Evolutionary conservation across 2,797 vertebrate genomes (phyloP).

Genomic region (Anabas testudineus): DNA sequence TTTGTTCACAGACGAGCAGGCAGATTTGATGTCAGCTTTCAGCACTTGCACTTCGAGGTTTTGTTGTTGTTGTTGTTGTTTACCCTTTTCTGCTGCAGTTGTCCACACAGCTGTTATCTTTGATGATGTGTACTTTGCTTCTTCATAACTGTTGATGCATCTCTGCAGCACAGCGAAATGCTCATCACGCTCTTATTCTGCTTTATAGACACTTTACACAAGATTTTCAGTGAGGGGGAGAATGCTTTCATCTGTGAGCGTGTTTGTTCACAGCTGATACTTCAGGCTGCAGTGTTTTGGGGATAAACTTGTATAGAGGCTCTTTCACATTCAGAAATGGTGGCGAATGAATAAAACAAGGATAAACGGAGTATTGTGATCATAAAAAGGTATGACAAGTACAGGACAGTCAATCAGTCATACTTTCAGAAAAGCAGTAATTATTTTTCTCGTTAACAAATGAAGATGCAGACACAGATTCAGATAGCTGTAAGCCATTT

Average conservation of each 20-base stretch:
- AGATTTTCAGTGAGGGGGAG: background rate
- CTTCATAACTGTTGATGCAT: background rate
- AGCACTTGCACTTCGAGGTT: no score
- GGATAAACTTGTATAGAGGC: background rate
- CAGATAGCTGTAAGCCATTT: background rate
- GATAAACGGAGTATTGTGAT: background rate
- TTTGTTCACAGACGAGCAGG: no score
- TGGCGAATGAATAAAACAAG: background rate
- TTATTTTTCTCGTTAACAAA: background rate
- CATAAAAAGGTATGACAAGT: background rate
- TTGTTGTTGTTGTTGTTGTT: no score
- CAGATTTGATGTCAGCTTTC: no score
- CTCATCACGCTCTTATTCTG: background rate
- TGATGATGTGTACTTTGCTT: background rate
- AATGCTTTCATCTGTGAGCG: constrained; percentile 23
- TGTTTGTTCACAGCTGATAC: constrained; percentile 9
- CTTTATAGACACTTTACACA: background rate
- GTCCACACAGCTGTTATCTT: no score
- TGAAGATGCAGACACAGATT: background rate
- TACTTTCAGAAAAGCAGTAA: background rate
- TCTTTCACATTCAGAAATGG: constrained; percentile 15
- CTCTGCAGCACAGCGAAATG: constrained; percentile 4
- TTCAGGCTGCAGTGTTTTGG: constrained; percentile 4
- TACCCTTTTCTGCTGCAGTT: background rate
- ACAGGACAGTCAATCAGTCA: background rate